Conservation (phyloP, 2,888 invertebrate genomes). For the Esperia sulphurella region DNA sequence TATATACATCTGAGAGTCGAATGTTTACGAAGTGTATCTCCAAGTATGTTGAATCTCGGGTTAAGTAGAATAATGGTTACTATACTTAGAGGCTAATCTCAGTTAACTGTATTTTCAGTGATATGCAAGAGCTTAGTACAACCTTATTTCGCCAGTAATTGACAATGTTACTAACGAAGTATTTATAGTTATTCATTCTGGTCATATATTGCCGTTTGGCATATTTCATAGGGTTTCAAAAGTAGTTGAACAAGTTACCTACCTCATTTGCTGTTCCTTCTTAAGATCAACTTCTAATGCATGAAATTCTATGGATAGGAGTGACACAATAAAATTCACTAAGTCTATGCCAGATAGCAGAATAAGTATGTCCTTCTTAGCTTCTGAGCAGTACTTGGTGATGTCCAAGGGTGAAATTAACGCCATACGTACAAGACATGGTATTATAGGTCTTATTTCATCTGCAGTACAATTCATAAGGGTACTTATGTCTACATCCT, state of each 20-base stretch:
- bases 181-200: no score
- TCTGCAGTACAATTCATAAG: constrained; percentile 85
- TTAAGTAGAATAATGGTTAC: no score
- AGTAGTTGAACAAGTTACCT: constrained; percentile 26
- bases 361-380: constrained; percentile 92
- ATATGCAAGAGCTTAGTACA: no score
- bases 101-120: no score
- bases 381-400: constrained; percentile 89
- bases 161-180: no score
- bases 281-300: constrained; percentile 94
- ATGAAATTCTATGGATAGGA: constrained; percentile 96
- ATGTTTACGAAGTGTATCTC: no score
- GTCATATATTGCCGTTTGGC: no score
- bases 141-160: no score
- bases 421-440: constrained; percentile 96
- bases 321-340: constrained; percentile 95
- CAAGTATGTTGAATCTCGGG: no score
- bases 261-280: constrained; percentile 94
- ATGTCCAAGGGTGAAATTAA: constrained; percentile 91
- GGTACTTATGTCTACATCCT: constrained; percentile 88
- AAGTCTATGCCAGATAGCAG: constrained; percentile 94
- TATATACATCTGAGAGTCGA: no score
- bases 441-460: constrained; percentile 93
- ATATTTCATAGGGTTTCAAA: neutral
- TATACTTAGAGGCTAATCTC: no score